A percentile compares a stretch with the other conserved stretches of the same genome.
Conservation (phyloP, 2,113 vertebrate species). For the Nesoenas mayeri region DNA sequence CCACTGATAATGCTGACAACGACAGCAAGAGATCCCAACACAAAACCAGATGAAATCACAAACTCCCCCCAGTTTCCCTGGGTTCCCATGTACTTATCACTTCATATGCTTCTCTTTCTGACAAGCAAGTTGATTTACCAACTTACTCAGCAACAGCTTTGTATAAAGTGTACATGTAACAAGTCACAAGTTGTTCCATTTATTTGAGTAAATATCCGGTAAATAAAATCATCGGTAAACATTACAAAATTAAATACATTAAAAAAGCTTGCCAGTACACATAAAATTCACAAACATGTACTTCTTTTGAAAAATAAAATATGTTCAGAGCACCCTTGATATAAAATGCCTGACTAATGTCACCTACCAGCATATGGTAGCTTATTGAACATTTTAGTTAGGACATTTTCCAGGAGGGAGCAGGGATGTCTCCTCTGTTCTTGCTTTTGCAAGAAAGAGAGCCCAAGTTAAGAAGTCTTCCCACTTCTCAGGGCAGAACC, state of each 20-base stretch:
- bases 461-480: neutral
- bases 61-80: neutral
- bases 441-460: constrained; percentile 18
- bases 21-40: neutral
- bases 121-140: neutral
- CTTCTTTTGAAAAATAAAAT: constrained; percentile 81
- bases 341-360: constrained; percentile 76
- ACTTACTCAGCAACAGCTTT: constrained; percentile 1
- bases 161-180: constrained; percentile 39
- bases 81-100: neutral
- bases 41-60: neutral
- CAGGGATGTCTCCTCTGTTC: neutral
- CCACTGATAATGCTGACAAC: neutral
- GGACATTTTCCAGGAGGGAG: constrained; percentile 54
- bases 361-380: constrained; percentile 63
- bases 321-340: constrained; percentile 85
- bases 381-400: constrained; percentile 45
- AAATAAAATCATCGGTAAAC: constrained; percentile 82
- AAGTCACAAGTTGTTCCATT: constrained; percentile 79
- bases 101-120: neutral
- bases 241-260: constrained; percentile 86
- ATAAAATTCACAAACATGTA: constrained; percentile 81
- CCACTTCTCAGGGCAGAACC: neutral
- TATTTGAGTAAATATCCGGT: constrained; percentile 85
- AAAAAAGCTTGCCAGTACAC: constrained; percentile 83